Base-by-base conservation (phyloP, 1,140 invertebrate species). In the Polypedilum pembai region DNA sequence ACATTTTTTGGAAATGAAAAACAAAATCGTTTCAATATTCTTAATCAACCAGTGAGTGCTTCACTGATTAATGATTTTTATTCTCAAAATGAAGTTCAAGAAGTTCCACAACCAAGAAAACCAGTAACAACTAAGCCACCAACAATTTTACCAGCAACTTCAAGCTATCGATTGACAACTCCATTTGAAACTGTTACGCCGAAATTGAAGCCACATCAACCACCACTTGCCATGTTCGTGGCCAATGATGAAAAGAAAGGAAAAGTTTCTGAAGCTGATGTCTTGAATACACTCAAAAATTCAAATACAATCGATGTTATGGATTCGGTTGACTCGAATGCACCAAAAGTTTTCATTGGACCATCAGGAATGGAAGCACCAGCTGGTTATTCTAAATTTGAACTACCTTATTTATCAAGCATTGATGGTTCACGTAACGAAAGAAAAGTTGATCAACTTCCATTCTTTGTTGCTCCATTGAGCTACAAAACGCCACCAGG, bases 391-490 rank as follows among this genome's bases (percentile, higher is more conserved):
- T 85, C 88, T 0, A 93, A 92, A 82, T 94, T 93, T 78, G 91
- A 93, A 76, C 82, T 94, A 8, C 92, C 92, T 0, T 94, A 94
- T 78, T 80, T 94, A 18, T 92, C 91, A 0, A 88, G 88, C 21
- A 83, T 93, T 40, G 89, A 91, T 77, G 85, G 85, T 15, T 89
- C 88, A 76, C 84, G 88, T 17, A 87, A 89, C 7, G 90, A 92
- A 78, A 86, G 87, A 73, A 91, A 91, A 81, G 85, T 92, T 1
- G 85, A 89, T 69, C 87, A 89, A 76, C 77, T 91, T 1, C 92
- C 92, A 8, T 94, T 93, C 81, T 94, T 94, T 74, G 92, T 94
- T 0, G 92, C 92, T 3, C 92, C 92, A 1, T 79, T 93, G 8
- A 93, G 90, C 77, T 94, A 93, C 77, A 89, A 90, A 76, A 90